These are phyloP conservation scores for Lasiurus cinereus DNA, from an alignment of 2,113 vertebrate genomes.

Conservation along the genomic window DNA sequence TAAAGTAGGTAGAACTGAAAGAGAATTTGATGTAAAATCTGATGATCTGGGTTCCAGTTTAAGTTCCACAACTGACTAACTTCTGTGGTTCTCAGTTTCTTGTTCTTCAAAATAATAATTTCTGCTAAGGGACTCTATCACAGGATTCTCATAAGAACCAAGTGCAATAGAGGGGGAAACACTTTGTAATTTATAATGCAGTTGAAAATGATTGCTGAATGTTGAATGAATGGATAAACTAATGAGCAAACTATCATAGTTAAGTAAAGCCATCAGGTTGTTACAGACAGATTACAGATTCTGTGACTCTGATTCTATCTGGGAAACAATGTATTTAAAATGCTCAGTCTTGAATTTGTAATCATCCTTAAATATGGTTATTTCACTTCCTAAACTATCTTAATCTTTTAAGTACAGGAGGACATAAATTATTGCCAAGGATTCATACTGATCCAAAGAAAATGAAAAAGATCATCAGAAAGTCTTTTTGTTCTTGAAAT, in stretches of 20 bases:
- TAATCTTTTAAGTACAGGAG: constrained; percentile 67
- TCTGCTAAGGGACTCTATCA: constrained; percentile 38
- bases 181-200: constrained; percentile 19
- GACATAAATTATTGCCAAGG: constrained; percentile 56
- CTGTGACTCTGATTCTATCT: background rate
- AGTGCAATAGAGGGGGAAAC: background rate
- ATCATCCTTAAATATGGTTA: constrained; percentile 65
- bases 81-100: constrained; percentile 78
- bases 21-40: constrained; percentile 61
- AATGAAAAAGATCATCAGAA: constrained; percentile 78
- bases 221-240: background rate
- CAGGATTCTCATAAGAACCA: constrained; percentile 39
- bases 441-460: constrained; percentile 77
- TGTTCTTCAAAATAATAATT: constrained; percentile 78
- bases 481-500: constrained; percentile 83
- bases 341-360: constrained; percentile 60
- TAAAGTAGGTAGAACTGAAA: constrained; percentile 70
- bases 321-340: constrained; percentile 35
- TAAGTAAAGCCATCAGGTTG: background rate
- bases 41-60: constrained; percentile 62
- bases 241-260: background rate
- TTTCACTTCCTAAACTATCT: constrained; percentile 78
- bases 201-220: constrained; percentile 16
- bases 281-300: constrained; percentile 29
- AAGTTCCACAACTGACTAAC: constrained; percentile 70